Evolutionary conservation across 2,888 invertebrate species (phyloP), one percentile per base, ranked within the genome.

Genomic region (Drosophila limbata): DNA sequence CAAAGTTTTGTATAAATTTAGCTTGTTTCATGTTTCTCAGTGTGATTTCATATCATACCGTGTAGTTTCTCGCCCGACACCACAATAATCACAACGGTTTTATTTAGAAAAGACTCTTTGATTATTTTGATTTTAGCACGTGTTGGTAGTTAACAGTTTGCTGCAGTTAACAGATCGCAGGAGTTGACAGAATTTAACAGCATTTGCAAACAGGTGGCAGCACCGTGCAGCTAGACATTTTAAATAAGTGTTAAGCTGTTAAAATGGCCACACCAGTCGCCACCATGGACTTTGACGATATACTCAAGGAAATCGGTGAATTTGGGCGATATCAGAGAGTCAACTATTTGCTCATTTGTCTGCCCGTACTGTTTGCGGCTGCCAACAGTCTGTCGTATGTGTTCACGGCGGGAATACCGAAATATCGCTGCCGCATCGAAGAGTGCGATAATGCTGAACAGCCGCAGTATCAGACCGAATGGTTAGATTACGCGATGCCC

Each of bases 341-440:
- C 17, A 94, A 93, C 56, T 95, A 94, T 85, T 76, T 93, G 31
- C 91, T 95, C 45, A 92, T 94, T 40, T 94, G 94, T 88, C 81
- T 95, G 47, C 94, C 95, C 0, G 94, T 94, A 13, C 90, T 94
- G 67, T 94, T 95, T 89, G 94, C 93, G 13, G 94, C 94, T 1
- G 94, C 94, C 6, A 94, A 94, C 83, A 95, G 94, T 91, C 88
- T 95, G 19, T 94, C 94, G 31, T 94, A 94, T 78, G 94, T 94
- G 8, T 95, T 95, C 89, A 94, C 94, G 2, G 94, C 94, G 9
- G 94, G 94, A 48, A 92, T 93, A 44, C 94, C 94, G 10, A 91
- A 93, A 59, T 94, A 95, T 85, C 93, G 95, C 94, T 94, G 90
- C 74, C 91, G 90, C 42, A 91, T 95, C 60, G 94, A 94, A 3